Conservation (phyloP, 2,113 vertebrate species). For the Mixornis gularis region DNA sequence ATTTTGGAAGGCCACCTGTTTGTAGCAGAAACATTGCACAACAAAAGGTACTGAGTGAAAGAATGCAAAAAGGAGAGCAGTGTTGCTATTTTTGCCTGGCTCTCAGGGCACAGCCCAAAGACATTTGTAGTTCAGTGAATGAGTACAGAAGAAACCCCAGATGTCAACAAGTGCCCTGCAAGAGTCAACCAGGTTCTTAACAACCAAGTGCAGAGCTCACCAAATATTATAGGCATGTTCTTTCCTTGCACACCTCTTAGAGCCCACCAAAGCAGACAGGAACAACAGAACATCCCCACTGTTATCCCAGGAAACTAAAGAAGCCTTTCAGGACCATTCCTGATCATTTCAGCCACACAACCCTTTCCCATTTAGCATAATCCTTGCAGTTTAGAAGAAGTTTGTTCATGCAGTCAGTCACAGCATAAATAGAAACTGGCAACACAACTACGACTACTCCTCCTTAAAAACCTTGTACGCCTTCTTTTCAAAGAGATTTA, state of each 20-base stretch:
- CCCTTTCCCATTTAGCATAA: not conserved
- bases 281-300: not conserved
- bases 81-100: not conserved
- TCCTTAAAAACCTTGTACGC: constrained; percentile 64
- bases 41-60: rapidly evolving
- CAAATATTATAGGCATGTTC: not conserved
- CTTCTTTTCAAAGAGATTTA: constrained; percentile 71
- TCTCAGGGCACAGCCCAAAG: not conserved
- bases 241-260: not conserved
- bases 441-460: constrained; percentile 31
- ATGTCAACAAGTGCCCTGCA: not conserved
- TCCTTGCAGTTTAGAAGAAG: not conserved
- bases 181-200: not conserved
- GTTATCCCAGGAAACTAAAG: not conserved
- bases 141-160: not conserved
- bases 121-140: not conserved
- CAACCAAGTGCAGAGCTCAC: not conserved
- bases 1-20: not conserved
- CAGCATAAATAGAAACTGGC: constrained; percentile 32
- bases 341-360: not conserved
- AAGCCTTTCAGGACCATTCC: not conserved
- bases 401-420: not conserved
- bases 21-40: not conserved
- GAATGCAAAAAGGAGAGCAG: not conserved
- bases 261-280: not conserved